These are phyloP conservation scores for Chrysolina oricalcia DNA, from an alignment of 2,888 invertebrate species.

Conservation along the genomic window DNA sequence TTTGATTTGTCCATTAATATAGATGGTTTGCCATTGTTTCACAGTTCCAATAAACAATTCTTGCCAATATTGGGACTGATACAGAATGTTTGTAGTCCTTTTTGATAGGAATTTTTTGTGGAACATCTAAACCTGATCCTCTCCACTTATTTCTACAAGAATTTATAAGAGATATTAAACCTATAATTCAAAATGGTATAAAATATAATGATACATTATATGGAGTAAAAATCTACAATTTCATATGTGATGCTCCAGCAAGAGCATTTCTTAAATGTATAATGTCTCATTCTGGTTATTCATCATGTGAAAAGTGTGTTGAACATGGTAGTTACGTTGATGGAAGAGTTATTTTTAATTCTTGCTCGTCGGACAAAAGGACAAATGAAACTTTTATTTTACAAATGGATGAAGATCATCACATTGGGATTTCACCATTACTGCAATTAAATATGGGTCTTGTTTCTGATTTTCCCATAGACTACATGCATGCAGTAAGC, in stretches of 20 bases:
- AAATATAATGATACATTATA: slow-evolving; percentile 31
- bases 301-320: slow-evolving; percentile 42
- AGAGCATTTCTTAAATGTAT: slow-evolving; percentile 45
- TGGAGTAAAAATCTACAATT: slow-evolving; percentile 32
- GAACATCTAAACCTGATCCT: slow-evolving; percentile 43
- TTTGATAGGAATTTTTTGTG: slow-evolving; percentile 47
- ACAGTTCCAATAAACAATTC: slow-evolving; percentile 39
- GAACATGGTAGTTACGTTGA: slow-evolving; percentile 32
- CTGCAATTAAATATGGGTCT: slow-evolving; percentile 29
- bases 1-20: slow-evolving; percentile 34
- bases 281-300: slow-evolving; percentile 43
- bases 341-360: slow-evolving; percentile 33
- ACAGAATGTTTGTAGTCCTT: slow-evolving; percentile 38
- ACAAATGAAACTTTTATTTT: slow-evolving; percentile 29
- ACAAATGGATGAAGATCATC: slow-evolving; percentile 37
- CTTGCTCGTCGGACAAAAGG: slow-evolving; percentile 3
- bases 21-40: slow-evolving; percentile 46
- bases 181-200: slow-evolving; percentile 34
- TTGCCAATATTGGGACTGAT: slow-evolving; percentile 44
- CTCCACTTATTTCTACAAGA: slow-evolving; percentile 40
- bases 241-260: slow-evolving; percentile 45
- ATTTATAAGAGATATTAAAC: slow-evolving; percentile 40
- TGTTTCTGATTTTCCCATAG: no score
- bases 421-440: slow-evolving; percentile 35
- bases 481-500: no score